Evolutionary conservation across 2,797 vertebrate species (phyloP).

Genomic region (Oryzias sinensis): DNA sequence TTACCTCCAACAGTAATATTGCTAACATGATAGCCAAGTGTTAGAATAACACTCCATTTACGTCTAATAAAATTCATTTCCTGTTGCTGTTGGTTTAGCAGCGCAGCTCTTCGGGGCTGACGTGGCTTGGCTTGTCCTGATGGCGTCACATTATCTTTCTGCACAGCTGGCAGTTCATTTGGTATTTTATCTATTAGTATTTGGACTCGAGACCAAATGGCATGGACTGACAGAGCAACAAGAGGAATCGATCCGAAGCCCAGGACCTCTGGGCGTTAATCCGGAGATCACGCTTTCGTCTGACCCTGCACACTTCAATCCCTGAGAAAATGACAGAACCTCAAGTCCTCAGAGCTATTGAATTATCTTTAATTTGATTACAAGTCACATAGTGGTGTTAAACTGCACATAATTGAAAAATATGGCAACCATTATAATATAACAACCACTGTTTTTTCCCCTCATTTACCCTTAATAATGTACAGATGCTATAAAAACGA

Average conservation of each 20-base stretch:
- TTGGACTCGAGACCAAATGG: slow-evolving; percentile 7
- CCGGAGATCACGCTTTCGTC: neutral
- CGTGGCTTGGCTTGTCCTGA: slow-evolving; percentile 33
- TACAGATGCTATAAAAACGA: no score
- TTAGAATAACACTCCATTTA: no score
- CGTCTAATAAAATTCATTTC: slow-evolving; percentile 5
- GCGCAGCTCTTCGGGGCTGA: slow-evolving; percentile 21
- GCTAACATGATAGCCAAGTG: neutral
- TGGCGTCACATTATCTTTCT: slow-evolving; percentile 58
- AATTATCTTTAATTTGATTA: no score
- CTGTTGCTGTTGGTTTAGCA: slow-evolving; percentile 30
- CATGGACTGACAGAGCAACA: slow-evolving; percentile 11
- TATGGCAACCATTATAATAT: no score
- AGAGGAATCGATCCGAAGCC: slow-evolving; percentile 17
- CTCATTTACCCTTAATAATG: no score
- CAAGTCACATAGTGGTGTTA: no score
- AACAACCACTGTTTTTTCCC: no score
- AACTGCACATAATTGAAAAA: no score
- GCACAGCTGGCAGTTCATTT: slow-evolving; percentile 46
- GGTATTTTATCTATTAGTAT: neutral
- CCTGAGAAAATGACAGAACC: no score
- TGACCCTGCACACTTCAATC: neutral
- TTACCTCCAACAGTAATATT: neutral
- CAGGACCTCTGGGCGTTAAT: slow-evolving; percentile 7
- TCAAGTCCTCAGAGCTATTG: no score